Percentiles rank a stretch among this genome's conserved stretches.
Evolutionary conservation across 2,113 vertebrate species (phyloP).

Genomic region (Macheiramphus alcinus): DNA sequence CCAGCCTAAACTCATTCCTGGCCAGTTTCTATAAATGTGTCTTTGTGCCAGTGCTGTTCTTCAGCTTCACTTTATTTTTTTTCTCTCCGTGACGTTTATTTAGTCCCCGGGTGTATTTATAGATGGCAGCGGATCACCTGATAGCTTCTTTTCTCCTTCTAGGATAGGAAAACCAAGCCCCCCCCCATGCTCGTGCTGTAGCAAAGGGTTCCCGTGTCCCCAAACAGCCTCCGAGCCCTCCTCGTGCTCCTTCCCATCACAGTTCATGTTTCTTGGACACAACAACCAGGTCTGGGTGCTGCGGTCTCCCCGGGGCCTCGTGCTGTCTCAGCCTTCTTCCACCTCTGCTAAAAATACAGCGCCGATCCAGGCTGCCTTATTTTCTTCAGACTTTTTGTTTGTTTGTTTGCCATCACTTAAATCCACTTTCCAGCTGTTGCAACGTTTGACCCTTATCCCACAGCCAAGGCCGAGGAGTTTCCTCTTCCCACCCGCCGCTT

Average conservation of each 20-base stretch:
- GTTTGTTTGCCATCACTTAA: background rate
- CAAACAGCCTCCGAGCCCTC: background rate
- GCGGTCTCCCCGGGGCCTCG: background rate
- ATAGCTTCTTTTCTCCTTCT: conserved; percentile 10
- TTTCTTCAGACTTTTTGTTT: background rate
- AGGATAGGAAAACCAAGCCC: background rate
- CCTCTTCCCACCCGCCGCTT: background rate
- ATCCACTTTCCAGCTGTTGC: background rate
- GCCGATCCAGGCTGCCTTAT: fast-evolving
- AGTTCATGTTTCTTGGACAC: background rate
- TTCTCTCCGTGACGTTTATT: conserved; percentile 17
- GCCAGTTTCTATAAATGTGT: background rate
- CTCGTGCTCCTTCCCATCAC: background rate
- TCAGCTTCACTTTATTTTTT: background rate
- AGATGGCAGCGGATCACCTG: background rate
- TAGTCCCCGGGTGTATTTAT: conserved; percentile 15
- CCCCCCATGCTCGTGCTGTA: fast-evolving
- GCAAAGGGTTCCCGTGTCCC: background rate
- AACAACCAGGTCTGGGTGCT: background rate
- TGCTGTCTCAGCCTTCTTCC: background rate
- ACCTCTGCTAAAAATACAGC: background rate
- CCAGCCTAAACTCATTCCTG: background rate
- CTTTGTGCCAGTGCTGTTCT: background rate
- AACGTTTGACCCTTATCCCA: background rate
- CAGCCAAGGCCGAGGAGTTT: background rate